These are phyloP conservation scores for Agrochola litura DNA, from an alignment of 2,888 invertebrate species.

Conservation along the genomic window DNA sequence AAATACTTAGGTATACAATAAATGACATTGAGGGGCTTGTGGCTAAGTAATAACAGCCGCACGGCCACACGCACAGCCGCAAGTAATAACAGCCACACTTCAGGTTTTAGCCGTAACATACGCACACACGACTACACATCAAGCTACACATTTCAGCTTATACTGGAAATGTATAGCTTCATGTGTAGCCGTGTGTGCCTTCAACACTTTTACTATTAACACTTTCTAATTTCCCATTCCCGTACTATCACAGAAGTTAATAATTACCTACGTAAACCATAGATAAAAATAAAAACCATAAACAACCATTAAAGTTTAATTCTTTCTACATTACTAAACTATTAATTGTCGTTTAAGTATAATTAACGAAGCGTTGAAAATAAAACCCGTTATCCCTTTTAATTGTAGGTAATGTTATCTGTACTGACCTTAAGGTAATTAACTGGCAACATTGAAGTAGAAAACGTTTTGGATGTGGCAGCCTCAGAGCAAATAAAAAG, in stretches of 20 bases:
- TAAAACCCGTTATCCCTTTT: slow-evolving; percentile 72
- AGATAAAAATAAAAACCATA: slow-evolving; percentile 3
- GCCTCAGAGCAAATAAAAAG: no score
- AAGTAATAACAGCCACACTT: no score
- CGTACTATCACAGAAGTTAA: slow-evolving; percentile 7
- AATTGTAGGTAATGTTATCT: slow-evolving; percentile 73
- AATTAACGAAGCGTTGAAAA: slow-evolving; percentile 64
- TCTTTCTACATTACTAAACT: slow-evolving; percentile 5
- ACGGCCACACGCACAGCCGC: no score
- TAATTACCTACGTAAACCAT: not conserved
- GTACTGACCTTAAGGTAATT: slow-evolving; percentile 56
- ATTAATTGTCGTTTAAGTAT: slow-evolving; percentile 5
- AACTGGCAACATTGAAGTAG: slow-evolving; percentile 37
- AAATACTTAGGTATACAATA: not conserved
- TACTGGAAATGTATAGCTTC: no score
- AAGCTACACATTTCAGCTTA: no score
- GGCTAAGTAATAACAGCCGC: no score
- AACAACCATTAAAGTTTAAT: slow-evolving; percentile 1
- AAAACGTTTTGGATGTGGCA: slow-evolving; percentile 25
- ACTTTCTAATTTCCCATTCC: not conserved
- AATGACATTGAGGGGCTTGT: not conserved
- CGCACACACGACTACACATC: no score
- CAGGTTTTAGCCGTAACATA: no score
- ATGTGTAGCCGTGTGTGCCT: no score
- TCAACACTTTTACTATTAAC: no score